Conservation (phyloP, 2,888 invertebrate species). For the Lithodes maja region DNA sequence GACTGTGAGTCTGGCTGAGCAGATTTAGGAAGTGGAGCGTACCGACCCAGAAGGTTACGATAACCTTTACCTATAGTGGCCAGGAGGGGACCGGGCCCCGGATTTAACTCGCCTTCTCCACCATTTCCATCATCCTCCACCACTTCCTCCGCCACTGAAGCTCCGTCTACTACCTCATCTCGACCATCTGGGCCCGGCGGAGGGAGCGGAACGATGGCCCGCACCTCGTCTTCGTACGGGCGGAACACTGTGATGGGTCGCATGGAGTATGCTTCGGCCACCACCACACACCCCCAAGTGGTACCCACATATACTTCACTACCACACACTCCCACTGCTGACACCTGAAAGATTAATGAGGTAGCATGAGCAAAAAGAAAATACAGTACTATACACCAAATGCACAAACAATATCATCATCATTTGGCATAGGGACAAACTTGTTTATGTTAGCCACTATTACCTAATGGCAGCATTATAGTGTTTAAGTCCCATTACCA, state of each 20-base stretch:
- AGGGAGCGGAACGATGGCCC: slow-evolving; percentile 74
- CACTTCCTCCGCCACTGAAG: slow-evolving; percentile 18
- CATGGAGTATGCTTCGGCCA: slow-evolving; percentile 87
- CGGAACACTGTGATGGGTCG: slow-evolving; percentile 94
- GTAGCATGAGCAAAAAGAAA: too few relatives aligned
- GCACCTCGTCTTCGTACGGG: slow-evolving; percentile 89
- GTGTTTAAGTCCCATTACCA: too few relatives aligned
- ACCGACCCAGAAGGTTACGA: slow-evolving; percentile 80
- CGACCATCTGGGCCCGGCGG: slow-evolving; percentile 35
- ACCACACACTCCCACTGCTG: slow-evolving; percentile 81
- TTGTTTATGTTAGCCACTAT: too few relatives aligned
- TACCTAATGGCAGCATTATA: too few relatives aligned
- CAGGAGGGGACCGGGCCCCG: slow-evolving; percentile 75
- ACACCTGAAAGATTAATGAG: slow-evolving; percentile 78
- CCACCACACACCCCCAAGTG: slow-evolving; percentile 94
- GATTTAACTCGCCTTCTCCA: slow-evolving; percentile 14
- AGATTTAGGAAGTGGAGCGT: slow-evolving; percentile 71
- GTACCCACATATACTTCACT: slow-evolving; percentile 92
- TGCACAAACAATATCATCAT: too few relatives aligned
- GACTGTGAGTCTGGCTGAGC: slow-evolving; percentile 64
- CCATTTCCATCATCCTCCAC: slow-evolving; percentile 22
- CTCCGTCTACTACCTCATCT: slow-evolving; percentile 17
- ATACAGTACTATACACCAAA: too few relatives aligned
- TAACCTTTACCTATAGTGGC: slow-evolving; percentile 91
- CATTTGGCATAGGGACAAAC: too few relatives aligned